Conservation (phyloP, 2,888 invertebrate species). For the Spilarctia lutea region DNA sequence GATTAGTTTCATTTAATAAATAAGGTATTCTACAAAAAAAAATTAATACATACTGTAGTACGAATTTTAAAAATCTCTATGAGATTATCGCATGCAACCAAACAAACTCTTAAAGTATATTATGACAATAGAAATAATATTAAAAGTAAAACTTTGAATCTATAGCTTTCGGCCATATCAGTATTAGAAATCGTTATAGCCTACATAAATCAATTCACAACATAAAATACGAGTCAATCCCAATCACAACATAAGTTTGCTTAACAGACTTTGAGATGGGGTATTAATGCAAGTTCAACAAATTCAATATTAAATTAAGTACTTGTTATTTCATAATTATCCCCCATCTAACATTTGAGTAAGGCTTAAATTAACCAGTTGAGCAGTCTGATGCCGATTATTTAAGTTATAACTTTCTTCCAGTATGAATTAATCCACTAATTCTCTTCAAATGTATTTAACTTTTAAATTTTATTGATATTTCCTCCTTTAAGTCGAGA, state of each 20-base stretch:
- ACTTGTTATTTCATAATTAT: background rate
- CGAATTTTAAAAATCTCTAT: no score
- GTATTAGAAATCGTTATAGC: background rate
- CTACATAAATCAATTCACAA: background rate
- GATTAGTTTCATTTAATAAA: no score
- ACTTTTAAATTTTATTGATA: constrained; percentile 19
- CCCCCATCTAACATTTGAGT: background rate
- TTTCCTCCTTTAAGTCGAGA: constrained; percentile 15
- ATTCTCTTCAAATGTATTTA: constrained; percentile 19
- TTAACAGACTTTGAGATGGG: background rate
- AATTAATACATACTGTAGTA: no score
- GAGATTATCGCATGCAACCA: no score
- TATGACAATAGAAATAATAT: no score
- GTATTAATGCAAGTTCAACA: background rate
- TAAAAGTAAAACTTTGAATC: no score
- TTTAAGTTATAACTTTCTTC: constrained; percentile 7
- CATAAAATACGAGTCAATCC: background rate
- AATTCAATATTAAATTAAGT: constrained; percentile 1
- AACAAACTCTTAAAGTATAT: no score
- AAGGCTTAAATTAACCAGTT: constrained; percentile 4
- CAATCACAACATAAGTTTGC: background rate
- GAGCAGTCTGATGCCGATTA: constrained; percentile 12
- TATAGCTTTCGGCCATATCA: no score
- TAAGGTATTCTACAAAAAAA: no score
- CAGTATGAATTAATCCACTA: constrained; percentile 13